Percentiles rank a stretch among this genome's conserved stretches.
phyloP scores from a whole-genome alignment of 2,797 vertebrate genomes.

The Triplophysa yarkandensis region DNA sequence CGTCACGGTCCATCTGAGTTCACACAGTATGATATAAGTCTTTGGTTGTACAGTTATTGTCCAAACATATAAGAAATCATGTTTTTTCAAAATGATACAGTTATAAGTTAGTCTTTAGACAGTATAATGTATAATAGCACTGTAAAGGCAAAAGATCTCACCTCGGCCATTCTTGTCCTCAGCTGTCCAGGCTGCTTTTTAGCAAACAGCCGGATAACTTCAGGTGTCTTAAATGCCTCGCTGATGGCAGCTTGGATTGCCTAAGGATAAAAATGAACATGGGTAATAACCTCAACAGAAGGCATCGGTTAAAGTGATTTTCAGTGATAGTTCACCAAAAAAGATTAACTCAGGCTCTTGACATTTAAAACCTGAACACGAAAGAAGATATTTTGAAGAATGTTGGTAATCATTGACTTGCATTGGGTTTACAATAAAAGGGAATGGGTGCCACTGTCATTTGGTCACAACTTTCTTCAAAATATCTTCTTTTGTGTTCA shows the following conservation, averaged over 20 bases:
- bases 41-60: neutral
- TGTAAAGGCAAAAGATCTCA: constrained; percentile 61
- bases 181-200: constrained; percentile 97
- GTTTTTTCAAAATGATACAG: too few species aligned
- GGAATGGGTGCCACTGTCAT: too few species aligned
- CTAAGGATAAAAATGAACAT: constrained; percentile 65
- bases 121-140: neutral
- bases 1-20: constrained; percentile 92
- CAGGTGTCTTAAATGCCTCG: constrained; percentile 97
- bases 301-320: neutral
- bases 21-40: neutral
- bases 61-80: neutral
- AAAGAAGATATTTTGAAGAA: too few species aligned
- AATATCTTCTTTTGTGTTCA: too few species aligned
- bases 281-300: neutral
- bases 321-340: too few species aligned
- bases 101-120: too few species aligned
- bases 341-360: too few species aligned
- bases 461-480: too few species aligned
- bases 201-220: constrained; percentile 96
- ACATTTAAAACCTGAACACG: too few species aligned
- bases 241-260: constrained; percentile 98
- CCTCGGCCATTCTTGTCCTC: constrained; percentile 91
- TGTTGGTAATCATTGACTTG: too few species aligned
- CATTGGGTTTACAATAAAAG: too few species aligned